These are phyloP conservation scores for Sandelia bainsii DNA, from an alignment of 2,797 vertebrate genomes.

Conservation along the genomic window DNA sequence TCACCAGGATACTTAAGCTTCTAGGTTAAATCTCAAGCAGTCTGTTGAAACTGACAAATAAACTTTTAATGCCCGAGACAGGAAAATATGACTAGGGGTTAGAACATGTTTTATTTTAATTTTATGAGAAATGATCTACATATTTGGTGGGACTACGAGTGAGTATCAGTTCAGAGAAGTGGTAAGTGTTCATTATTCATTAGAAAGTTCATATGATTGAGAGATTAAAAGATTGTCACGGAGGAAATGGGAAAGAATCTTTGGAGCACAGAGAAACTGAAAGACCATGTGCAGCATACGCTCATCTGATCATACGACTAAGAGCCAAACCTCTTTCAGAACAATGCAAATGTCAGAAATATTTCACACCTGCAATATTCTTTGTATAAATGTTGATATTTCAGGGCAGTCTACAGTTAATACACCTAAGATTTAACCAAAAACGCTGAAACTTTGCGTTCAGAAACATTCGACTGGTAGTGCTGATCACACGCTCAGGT, in stretches of 20 bases:
- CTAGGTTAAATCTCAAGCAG: slow-evolving; percentile 29
- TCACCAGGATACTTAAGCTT: background rate
- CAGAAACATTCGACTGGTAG: slow-evolving; percentile 57
- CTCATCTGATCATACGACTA: no score
- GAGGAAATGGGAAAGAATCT: slow-evolving; percentile 7
- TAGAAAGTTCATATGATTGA: background rate
- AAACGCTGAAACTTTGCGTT: slow-evolving; percentile 16
- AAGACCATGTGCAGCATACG: no score
- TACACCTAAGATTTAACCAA: slow-evolving; percentile 38
- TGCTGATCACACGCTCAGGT: slow-evolving; percentile 30
- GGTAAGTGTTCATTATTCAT: background rate
- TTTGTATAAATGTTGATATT: slow-evolving; percentile 7
- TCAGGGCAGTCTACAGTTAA: slow-evolving; percentile 18
- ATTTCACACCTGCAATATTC: slow-evolving; percentile 3
- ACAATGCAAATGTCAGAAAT: slow-evolving; percentile 10
- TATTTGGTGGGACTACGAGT: background rate
- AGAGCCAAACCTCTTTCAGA: background rate
- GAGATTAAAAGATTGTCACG: slow-evolving; percentile 24
- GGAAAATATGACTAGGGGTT: background rate
- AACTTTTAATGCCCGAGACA: slow-evolving; percentile 1
- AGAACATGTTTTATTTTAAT: slow-evolving; percentile 1
- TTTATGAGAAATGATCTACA: slow-evolving; percentile 4
- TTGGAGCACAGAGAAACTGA: background rate
- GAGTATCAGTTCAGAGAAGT: background rate
- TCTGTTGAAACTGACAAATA: background rate